Base-by-base conservation (phyloP, 2,888 invertebrate species). In the Drosophila meridiana region DNA sequence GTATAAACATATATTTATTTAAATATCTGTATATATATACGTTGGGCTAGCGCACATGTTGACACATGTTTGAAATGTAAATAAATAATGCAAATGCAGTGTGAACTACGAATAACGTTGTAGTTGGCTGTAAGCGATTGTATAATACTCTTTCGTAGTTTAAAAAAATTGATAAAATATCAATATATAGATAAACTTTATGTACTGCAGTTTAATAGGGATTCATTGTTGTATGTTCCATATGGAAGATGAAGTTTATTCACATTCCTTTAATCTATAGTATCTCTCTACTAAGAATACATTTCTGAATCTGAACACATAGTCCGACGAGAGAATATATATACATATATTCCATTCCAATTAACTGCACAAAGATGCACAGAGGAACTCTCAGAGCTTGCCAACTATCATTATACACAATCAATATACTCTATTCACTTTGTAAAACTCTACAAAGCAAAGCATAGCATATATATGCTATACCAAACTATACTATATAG, bases 51-150 rank as follows among this genome's bases (percentile, higher is more conserved):
- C 74, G 76, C 85, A 81, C 70, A 78, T 87, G 89, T 88, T 87
- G 89, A 88, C 89, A 88, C 89, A 87, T 88, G 87, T 87, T 87
- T 87, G 78, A 87, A 87, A 79, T 84, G 87, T 82, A 87, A 84
- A 87, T 88, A 87, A 87, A 87, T 87, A 86, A 86, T 86, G 76
- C 76, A 77, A 72, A 55, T 61, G 48, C 47, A 28, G 36, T 57
- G 53, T 34, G 30, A 42, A 53, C 26, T 13, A 26, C 34, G 20
- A 13, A 20, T 6, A 36, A 3, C 2, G 4, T 5, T 36, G 3
- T 0, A 34, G 20, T 52, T n/a, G 20, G 34, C 2, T 7, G 7
- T 26, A 26, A 9, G 2, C 20, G 26, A 30, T 4, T 30, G 9
- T 4, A 3, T 1, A 48, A 30, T 48, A 7, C 30, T 30, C 30